phyloP scores from a whole-genome alignment of 1,140 invertebrate genomes.

The Ceratosolen solmsi region DNA sequence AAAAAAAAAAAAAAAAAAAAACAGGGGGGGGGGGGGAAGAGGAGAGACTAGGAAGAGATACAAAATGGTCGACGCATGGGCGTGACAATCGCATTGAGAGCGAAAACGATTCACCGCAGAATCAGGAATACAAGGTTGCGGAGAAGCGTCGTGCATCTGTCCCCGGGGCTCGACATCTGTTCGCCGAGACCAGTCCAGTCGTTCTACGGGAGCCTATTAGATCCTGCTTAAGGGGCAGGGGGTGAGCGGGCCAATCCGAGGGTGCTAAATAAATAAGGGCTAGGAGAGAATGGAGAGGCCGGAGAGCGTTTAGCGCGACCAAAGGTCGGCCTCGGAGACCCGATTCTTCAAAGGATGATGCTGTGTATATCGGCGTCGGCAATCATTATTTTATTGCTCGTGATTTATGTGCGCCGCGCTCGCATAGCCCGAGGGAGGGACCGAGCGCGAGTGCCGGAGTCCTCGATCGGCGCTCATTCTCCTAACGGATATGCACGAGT shows the following conservation, averaged over 20 bases:
- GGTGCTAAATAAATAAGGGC: slow-evolving; percentile 74
- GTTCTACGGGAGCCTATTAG: slow-evolving; percentile 61
- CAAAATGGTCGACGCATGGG: slow-evolving; percentile 66
- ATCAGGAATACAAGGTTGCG: slow-evolving; percentile 7
- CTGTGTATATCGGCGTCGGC: not conserved
- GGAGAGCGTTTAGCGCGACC: slow-evolving; percentile 10
- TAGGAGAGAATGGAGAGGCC: slow-evolving; percentile 56
- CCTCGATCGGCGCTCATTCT: not conserved
- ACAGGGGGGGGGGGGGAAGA: not conserved
- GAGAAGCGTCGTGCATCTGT: slow-evolving; percentile 10
- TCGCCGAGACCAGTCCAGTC: slow-evolving; percentile 7
- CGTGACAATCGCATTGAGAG: slow-evolving; percentile 62
- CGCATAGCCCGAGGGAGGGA: not conserved
- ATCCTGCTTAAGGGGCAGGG: slow-evolving; percentile 68
- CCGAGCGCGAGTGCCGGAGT: not conserved
- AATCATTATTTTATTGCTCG: slow-evolving; percentile 33
- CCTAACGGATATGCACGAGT: not conserved
- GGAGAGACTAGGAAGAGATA: slow-evolving; percentile 24
- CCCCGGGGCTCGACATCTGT: slow-evolving; percentile 30
- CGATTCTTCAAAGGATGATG: slow-evolving; percentile 10
- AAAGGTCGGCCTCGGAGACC: not conserved
- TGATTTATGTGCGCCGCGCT: slow-evolving; percentile 15
- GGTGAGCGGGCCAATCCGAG: slow-evolving; percentile 69
- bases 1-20: slow-evolving; percentile 16
- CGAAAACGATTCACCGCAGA: slow-evolving; percentile 43